Evolutionary conservation across 2,113 vertebrate species (phyloP).

Genomic region (Oryzias javanicus): DNA sequence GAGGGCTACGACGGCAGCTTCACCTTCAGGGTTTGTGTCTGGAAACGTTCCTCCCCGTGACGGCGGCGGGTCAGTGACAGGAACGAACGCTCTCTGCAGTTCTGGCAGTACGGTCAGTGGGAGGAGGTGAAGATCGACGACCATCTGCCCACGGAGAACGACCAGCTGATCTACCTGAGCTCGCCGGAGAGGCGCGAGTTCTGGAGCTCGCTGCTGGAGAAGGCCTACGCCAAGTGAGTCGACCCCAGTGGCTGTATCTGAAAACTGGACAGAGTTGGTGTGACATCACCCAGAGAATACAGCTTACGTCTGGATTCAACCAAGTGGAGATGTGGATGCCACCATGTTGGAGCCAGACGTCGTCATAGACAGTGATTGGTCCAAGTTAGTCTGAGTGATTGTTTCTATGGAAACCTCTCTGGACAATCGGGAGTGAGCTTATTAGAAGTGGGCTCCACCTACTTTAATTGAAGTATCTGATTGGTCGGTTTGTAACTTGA

Average conservation of each 20-base stretch:
- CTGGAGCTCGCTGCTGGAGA: constrained; percentile 80
- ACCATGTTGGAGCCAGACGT: no score
- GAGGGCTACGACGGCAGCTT: constrained; percentile 72
- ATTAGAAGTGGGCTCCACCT: no score
- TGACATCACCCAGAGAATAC: no score
- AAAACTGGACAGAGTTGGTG: no score
- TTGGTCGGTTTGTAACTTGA: no score
- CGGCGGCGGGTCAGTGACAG: background rate
- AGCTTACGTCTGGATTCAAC: no score
- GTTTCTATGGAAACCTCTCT: no score
- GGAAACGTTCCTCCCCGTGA: background rate
- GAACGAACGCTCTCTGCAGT: constrained; percentile 46
- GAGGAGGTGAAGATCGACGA: constrained; percentile 73
- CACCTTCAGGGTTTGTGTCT: constrained; percentile 66
- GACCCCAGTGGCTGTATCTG: background rate
- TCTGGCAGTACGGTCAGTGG: constrained; percentile 80
- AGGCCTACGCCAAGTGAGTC: constrained; percentile 81
- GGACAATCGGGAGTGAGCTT: no score
- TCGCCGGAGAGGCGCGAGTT: constrained; percentile 68
- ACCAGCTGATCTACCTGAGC: constrained; percentile 65
- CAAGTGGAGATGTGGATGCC: no score
- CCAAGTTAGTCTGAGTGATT: no score
- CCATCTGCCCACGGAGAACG: constrained; percentile 62
- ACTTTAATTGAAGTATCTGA: no score
- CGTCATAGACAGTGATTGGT: no score